A percentile compares a stretch with the other conserved stretches of the same genome.
Conservation (phyloP, 2,797 vertebrate species). For the Botia almorhae region DNA sequence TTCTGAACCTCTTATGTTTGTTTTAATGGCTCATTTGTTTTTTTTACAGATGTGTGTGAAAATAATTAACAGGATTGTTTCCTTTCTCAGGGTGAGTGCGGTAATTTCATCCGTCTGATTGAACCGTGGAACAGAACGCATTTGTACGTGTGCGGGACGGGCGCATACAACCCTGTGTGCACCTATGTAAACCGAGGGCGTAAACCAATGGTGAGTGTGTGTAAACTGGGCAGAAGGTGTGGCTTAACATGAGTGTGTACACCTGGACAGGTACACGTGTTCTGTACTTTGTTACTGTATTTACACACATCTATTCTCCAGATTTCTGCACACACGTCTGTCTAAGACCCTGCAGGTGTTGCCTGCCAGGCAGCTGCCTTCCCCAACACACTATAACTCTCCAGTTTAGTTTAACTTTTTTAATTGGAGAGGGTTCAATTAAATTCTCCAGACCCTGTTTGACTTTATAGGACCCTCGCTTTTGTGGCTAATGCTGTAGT, state of each 20-base stretch:
- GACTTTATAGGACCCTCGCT: slow-evolving; percentile 56
- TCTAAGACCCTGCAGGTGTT: no score
- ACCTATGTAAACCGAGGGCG: slow-evolving; percentile 93
- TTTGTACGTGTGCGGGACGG: slow-evolving; percentile 94
- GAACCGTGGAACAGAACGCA: slow-evolving; percentile 98
- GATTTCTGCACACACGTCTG: slow-evolving; percentile 16
- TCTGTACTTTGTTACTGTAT: not conserved
- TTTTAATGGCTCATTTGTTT: slow-evolving; percentile 8
- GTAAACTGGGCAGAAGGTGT: not conserved
- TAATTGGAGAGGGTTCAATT: no score
- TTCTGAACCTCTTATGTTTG: not conserved
- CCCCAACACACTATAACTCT: slow-evolving; percentile 69
- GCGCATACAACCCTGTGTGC: slow-evolving; percentile 97
- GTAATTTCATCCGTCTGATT: slow-evolving; percentile 96
- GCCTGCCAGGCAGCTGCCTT: no score
- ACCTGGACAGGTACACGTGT: slow-evolving; percentile 28
- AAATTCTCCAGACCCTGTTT: slow-evolving; percentile 58
- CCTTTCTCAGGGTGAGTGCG: slow-evolving; percentile 88
- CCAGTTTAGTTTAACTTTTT: slow-evolving; percentile 74
- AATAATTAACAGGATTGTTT: slow-evolving; percentile 24
- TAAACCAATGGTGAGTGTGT: slow-evolving; percentile 87
- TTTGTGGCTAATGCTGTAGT: not conserved
- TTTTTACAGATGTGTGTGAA: slow-evolving; percentile 23
- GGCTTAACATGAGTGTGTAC: not conserved
- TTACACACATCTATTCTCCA: slow-evolving; percentile 40